These are phyloP conservation scores for Cheilosia pagana DNA, from an alignment of 2,888 invertebrate genomes.

Conservation along the genomic window DNA sequence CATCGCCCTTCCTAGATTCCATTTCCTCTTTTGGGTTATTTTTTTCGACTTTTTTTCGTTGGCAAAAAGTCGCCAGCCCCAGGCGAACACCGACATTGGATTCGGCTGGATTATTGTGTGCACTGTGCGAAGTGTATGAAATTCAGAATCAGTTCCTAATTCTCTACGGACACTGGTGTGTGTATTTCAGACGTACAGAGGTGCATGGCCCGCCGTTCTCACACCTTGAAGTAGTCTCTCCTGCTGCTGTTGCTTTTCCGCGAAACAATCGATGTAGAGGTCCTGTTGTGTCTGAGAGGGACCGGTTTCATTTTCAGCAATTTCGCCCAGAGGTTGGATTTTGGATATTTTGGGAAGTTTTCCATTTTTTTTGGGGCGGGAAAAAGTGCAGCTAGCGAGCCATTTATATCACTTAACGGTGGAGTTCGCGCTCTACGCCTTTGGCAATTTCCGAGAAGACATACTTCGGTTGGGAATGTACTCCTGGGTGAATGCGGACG, in stretches of 20 bases:
- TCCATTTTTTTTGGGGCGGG: background rate
- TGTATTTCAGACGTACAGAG: slow-evolving; percentile 13
- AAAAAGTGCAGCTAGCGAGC: slow-evolving; percentile 56
- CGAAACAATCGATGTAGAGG: slow-evolving; percentile 57
- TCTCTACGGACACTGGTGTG: slow-evolving; percentile 55
- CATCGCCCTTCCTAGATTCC: slow-evolving; percentile 31
- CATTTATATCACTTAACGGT: slow-evolving; percentile 73
- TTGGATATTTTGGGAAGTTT: slow-evolving; percentile 19
- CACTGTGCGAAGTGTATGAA: slow-evolving; percentile 73
- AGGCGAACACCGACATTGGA: slow-evolving; percentile 73
- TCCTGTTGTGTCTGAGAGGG: slow-evolving; percentile 62
- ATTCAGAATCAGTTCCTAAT: slow-evolving; percentile 74
- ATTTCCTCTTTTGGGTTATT: background rate
- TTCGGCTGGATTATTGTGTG: slow-evolving; percentile 74
- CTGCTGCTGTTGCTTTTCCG: slow-evolving; percentile 17
- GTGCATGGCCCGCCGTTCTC: slow-evolving; percentile 16
- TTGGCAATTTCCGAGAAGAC: slow-evolving; percentile 61
- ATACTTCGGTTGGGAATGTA: slow-evolving; percentile 21
- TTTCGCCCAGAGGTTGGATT: slow-evolving; percentile 47
- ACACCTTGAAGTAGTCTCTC: slow-evolving; percentile 38
- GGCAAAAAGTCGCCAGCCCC: slow-evolving; percentile 55
- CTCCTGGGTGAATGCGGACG: slow-evolving; percentile 25
- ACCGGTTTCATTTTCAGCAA: slow-evolving; percentile 67
- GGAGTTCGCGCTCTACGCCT: slow-evolving; percentile 42
- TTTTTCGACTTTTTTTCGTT: background rate